Evolutionary conservation across 2,113 vertebrate species (phyloP).

Genomic region (Mesoclemmys tuberculata): DNA sequence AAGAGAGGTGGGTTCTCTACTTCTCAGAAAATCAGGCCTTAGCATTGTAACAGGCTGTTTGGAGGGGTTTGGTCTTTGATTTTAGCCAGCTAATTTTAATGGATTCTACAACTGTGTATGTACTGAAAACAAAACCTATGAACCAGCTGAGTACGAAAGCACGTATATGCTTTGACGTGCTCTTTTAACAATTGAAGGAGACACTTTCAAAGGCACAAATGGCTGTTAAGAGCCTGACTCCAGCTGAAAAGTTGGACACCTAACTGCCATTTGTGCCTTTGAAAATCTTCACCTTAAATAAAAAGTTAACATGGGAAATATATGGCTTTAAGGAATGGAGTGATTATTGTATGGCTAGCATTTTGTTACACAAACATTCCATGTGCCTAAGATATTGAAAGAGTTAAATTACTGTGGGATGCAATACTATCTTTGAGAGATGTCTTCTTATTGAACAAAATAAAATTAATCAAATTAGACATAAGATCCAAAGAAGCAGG

Average conservation of each 20-base stretch:
- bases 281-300: not conserved
- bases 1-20: too few species aligned
- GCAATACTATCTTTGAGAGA: too few species aligned
- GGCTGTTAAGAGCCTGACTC: not conserved
- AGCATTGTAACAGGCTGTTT: accelerated
- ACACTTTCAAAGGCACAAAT: not conserved
- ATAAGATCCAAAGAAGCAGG: too few species aligned
- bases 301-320: not conserved
- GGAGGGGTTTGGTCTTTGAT: not conserved
- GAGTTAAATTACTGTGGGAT: too few species aligned
- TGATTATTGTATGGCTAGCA: not conserved
- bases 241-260: not conserved
- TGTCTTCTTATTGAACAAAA: too few species aligned
- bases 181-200: not conserved
- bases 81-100: not conserved
- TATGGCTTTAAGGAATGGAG: not conserved
- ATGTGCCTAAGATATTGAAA: too few species aligned
- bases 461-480: too few species aligned
- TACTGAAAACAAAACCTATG: not conserved
- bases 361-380: not conserved
- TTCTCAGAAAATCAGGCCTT: too few species aligned
- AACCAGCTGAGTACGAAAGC: too few species aligned
- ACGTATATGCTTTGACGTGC: too few species aligned
- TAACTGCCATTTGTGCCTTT: not conserved
- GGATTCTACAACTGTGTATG: not conserved